Conservation (phyloP, 1,140 invertebrate genomes). For the Ptiloglossa arizonensis region DNA sequence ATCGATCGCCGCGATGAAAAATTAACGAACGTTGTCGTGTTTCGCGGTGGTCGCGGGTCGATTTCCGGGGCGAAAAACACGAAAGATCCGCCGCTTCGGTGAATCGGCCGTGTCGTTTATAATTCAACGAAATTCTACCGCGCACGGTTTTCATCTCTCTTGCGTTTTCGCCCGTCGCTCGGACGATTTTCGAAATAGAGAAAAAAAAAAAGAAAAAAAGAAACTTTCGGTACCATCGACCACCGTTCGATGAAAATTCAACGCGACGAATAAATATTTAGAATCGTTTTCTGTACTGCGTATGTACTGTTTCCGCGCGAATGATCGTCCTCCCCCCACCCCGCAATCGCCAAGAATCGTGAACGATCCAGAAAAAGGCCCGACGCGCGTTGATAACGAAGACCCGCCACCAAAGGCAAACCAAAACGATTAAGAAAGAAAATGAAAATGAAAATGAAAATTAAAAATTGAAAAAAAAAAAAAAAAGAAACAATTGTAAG, state of each 20-base stretch:
- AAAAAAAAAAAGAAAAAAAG: too few relatives aligned
- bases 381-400: too few relatives aligned
- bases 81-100: conserved; percentile 29
- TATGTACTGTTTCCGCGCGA: conserved; percentile 28
- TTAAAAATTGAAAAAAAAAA: too few relatives aligned
- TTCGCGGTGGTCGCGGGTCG: conserved; percentile 51
- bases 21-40: conserved; percentile 60
- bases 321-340: background rate
- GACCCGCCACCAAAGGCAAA: conserved; percentile 55
- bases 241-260: too few relatives aligned
- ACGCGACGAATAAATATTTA: conserved; percentile 55
- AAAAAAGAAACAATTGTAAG: conserved; percentile 30
- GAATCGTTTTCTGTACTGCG: conserved; percentile 28
- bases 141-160: conserved; percentile 12
- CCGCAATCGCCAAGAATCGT: background rate
- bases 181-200: conserved; percentile 14
- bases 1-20: conserved; percentile 65
- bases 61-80: conserved; percentile 56
- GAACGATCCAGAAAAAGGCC: too few relatives aligned
- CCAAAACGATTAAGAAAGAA: conserved; percentile 33
- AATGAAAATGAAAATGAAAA: too few relatives aligned
- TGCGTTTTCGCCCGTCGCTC: background rate
- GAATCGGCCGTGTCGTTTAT: conserved; percentile 50
- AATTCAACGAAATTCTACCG: conserved; percentile 47
- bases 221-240: too few relatives aligned